These are phyloP conservation scores for Heteronetta atricapilla DNA, from an alignment of 2,113 vertebrate species.

Conservation along the genomic window DNA sequence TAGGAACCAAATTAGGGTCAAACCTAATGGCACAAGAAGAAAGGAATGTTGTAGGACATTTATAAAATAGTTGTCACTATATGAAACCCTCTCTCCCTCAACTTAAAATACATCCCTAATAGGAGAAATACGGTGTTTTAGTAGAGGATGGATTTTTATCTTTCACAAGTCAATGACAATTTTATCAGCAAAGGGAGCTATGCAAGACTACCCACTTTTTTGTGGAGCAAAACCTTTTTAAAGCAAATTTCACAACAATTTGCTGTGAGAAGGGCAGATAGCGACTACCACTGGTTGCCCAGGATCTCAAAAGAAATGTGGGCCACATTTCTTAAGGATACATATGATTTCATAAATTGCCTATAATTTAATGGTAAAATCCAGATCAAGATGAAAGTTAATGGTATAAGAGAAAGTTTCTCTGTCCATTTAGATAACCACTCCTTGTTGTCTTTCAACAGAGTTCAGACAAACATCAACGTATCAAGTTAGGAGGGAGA, in stretches of 20 bases:
- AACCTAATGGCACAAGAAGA: background rate
- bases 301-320: too few species aligned
- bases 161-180: background rate
- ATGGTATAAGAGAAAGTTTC: background rate
- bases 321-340: background rate
- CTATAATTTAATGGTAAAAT: background rate
- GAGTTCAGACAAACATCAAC: slow-evolving; percentile 13
- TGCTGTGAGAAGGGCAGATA: too few species aligned
- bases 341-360: background rate
- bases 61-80: background rate
- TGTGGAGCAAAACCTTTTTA: too few species aligned
- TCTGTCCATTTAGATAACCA: background rate
- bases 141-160: background rate
- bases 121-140: background rate
- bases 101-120: background rate
- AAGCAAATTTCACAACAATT: too few species aligned
- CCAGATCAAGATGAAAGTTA: background rate
- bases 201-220: too few species aligned
- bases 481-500: background rate
- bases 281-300: too few species aligned
- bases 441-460: background rate
- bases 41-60: background rate
- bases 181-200: too few species aligned
- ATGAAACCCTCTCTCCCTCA: background rate
- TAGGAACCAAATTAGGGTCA: background rate